Conservation (phyloP, 2,797 vertebrate species). For the Pseudocheirus occidentalis region DNA sequence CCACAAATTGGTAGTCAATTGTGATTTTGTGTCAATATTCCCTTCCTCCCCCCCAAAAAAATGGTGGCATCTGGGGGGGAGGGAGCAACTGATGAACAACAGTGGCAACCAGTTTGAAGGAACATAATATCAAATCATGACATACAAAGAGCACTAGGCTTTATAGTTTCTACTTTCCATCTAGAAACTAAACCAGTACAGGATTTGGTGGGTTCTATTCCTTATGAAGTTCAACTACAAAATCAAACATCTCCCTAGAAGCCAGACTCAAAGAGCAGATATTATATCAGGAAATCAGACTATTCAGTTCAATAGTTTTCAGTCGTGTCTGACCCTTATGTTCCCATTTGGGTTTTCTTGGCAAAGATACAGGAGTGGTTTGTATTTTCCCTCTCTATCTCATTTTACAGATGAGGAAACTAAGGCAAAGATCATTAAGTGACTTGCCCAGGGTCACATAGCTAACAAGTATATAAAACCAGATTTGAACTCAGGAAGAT, state of each 20-base stretch:
- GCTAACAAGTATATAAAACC: background rate
- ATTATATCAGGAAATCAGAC: background rate
- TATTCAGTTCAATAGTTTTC: background rate
- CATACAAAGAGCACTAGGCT: background rate
- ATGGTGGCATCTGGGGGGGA: background rate
- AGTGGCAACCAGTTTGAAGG: background rate
- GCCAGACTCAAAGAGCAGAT: background rate
- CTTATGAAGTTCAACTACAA: background rate
- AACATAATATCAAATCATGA: background rate
- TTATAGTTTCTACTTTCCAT: background rate
- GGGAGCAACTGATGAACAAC: background rate
- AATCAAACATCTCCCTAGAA: background rate
- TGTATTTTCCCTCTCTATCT: background rate
- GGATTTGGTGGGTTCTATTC: background rate
- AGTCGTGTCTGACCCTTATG: background rate
- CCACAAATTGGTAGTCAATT: background rate
- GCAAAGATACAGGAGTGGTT: background rate
- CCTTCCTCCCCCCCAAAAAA: background rate
- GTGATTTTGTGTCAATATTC: background rate
- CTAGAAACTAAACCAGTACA: background rate
- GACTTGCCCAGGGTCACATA: background rate
- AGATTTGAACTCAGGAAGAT: background rate
- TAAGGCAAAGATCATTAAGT: background rate
- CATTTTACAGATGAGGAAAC: background rate
- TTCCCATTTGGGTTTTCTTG: background rate